Base-by-base conservation (phyloP, 1,140 invertebrate species). In the Drosophila ananassae region DNA sequence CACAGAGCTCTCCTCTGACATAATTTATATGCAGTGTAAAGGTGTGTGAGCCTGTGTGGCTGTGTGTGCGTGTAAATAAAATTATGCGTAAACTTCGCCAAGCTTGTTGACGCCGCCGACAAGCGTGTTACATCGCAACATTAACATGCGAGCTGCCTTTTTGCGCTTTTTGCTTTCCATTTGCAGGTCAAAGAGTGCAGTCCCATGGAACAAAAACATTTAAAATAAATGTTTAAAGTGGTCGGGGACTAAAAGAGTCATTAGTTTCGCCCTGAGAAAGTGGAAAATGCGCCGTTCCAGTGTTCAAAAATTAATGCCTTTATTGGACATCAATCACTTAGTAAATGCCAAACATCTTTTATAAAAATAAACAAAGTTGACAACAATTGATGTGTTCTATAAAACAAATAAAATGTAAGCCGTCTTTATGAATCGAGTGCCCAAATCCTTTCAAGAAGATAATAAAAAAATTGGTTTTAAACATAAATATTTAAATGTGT, bases 61-160 rank as follows among this genome's bases (percentile, higher is more conserved):
- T 76, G 73, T 44, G 32, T 54, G 39, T 37, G 73, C 41, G 47
- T 71, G 75, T 77, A 77, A 77, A 76, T 63, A 77, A 77, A 77
- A 77, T 77, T 77, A 77, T 77, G 74, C 73, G 74, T 77, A 77
- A 77, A 69, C 75, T 77, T 77, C 53, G 61, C 32, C 63, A 44
- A 55, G 74, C 74, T 77, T 77, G 73, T 77, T 77, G 58, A 77
- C 74, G 72, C 61, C 72, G 72, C 61, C 72, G 72, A 75, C 60
- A 77, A 77, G 74, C 74, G 52, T 77, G 66, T 77, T 63, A 77
- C 74, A 57, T 57, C 41, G 58, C 41, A 69, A 54, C 66, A 77
- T 77, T 77, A 71, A 54, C 64, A 77, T 77, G 68, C 53, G 58
- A 62, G 73, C 37, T 21, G 44, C 57, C 21, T 9, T 51, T 74